Evolutionary conservation across 2,797 vertebrate species (phyloP).

Genomic region (Lophotriccus pileatus): DNA sequence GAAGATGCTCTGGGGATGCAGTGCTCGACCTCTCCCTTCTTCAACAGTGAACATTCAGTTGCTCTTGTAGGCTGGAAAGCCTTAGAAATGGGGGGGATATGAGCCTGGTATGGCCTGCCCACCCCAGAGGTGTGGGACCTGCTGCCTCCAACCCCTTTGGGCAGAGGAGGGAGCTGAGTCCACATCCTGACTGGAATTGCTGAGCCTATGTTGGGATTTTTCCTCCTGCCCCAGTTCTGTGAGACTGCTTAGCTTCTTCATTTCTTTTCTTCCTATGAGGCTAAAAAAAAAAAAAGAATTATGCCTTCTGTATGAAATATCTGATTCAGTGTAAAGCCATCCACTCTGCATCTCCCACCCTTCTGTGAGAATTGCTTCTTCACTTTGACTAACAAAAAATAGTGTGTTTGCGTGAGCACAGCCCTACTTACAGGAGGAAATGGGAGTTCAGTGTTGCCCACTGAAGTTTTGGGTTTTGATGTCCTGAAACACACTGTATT

Average conservation of each 20-base stretch:
- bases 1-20: background rate
- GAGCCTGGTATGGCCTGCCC: background rate
- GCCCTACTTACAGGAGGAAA: background rate
- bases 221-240: background rate
- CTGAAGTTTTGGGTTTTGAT: background rate
- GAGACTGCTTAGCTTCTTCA: background rate
- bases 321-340: background rate
- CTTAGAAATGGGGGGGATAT: background rate
- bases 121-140: background rate
- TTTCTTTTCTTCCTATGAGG: background rate
- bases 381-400: background rate
- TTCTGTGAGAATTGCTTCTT: background rate
- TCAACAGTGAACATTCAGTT: background rate
- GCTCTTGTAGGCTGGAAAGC: background rate
- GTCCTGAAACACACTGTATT: background rate
- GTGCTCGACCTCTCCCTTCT: background rate
- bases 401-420: background rate
- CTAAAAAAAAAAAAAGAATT: background rate
- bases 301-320: background rate
- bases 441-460: background rate
- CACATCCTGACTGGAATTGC: background rate
- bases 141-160: background rate
- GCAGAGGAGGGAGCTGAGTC: background rate
- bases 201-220: background rate
- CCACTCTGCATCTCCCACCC: background rate